Conservation (phyloP, 2,113 vertebrate species). For the Burhinus oedicnemus region DNA sequence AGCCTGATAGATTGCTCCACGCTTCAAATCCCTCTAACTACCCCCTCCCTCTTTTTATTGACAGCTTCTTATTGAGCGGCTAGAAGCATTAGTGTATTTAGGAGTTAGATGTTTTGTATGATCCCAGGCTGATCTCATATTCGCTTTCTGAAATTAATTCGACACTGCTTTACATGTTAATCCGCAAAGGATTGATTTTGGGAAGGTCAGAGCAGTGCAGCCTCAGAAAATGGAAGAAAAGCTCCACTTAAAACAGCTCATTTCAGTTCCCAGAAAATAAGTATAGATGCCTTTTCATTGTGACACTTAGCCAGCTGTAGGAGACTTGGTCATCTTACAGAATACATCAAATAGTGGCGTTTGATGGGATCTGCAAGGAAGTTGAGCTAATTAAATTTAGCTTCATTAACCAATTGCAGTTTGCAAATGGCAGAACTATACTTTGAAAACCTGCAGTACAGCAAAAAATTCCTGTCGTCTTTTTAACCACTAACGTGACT, state of each 20-base stretch:
- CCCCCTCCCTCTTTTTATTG: constrained; percentile 70
- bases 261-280: constrained; percentile 83
- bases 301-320: constrained; percentile 72
- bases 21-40: constrained; percentile 77
- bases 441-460: constrained; percentile 67
- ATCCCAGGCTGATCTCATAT: constrained; percentile 83
- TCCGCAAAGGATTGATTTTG: constrained; percentile 83
- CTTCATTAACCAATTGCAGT: constrained; percentile 76
- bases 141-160: constrained; percentile 89
- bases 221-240: constrained; percentile 80
- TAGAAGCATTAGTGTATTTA: constrained; percentile 81
- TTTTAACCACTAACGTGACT: constrained; percentile 44
- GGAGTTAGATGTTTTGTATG: constrained; percentile 82
- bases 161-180: constrained; percentile 87
- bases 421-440: constrained; percentile 70
- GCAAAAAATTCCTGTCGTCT: constrained; percentile 56
- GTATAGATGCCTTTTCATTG: constrained; percentile 77
- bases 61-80: constrained; percentile 81
- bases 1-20: constrained; percentile 80
- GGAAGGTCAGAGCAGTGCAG: constrained; percentile 81
- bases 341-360: constrained; percentile 73
- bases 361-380: constrained; percentile 72
- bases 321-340: constrained; percentile 55
- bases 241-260: constrained; percentile 80
- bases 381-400: constrained; percentile 77